phyloP scores from a whole-genome alignment of 2,888 invertebrate species.

The Phragmatobia fuliginosa region DNA sequence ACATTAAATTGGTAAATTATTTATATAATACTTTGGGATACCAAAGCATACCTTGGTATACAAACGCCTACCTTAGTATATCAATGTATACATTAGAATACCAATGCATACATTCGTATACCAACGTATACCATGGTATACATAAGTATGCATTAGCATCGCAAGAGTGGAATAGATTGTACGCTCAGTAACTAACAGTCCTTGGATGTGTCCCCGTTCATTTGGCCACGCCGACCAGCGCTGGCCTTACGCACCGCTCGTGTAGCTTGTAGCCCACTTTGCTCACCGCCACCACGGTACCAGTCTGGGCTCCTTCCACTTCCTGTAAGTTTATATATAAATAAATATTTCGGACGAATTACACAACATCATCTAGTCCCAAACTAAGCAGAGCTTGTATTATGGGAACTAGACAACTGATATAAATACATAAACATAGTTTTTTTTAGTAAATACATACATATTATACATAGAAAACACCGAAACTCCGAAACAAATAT shows the following conservation, averaged over 20 bases:
- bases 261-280: constrained; percentile 98
- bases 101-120: neutral
- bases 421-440: no score
- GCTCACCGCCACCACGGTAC: constrained; percentile 96
- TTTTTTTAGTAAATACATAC: no score
- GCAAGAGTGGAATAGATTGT: constrained; percentile 7
- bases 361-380: no score
- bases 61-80: neutral
- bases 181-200: constrained; percentile 9
- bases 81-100: neutral
- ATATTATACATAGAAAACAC: no score
- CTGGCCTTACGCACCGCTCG: constrained; percentile 97
- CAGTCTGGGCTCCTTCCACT: constrained; percentile 92
- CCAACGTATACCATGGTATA: neutral
- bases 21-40: neutral
- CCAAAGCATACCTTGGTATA: neutral
- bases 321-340: constrained; percentile 67
- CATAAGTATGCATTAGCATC: neutral
- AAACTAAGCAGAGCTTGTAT: no score
- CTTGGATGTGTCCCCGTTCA: constrained; percentile 52
- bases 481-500: no score
- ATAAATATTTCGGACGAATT: no score
- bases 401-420: no score
- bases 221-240: constrained; percentile 98
- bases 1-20: neutral